A percentile compares a stretch with the other conserved stretches of the same genome.
Evolutionary conservation across 2,888 invertebrate genomes (phyloP).

Genomic region (Dicyrtoma fusca): DNA sequence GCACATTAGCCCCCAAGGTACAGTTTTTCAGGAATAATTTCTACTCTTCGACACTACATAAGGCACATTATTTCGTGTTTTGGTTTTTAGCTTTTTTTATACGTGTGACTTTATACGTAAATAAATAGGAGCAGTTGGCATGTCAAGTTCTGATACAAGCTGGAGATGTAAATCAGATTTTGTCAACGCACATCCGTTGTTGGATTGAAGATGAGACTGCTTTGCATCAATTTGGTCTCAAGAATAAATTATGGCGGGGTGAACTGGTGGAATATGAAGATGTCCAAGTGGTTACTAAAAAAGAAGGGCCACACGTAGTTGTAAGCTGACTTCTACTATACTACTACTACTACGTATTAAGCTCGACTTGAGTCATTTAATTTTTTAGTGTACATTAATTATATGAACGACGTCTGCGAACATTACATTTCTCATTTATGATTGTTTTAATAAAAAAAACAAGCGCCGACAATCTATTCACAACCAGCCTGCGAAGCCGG

Average conservation of each 20-base stretch:
- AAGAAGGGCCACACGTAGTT: conserved; percentile 19
- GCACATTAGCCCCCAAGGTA: conserved; percentile 45
- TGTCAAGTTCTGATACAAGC: conserved; percentile 44
- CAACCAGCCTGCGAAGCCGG: conserved; percentile 42
- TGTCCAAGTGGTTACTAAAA: conserved; percentile 15
- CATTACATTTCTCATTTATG: no score
- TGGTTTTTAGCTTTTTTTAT: conserved; percentile 1
- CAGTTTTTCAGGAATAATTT: no score
- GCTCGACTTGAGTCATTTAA: background rate
- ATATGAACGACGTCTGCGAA: no score
- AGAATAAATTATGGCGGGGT: conserved; percentile 16
- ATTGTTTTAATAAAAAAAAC: no score
- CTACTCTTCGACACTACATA: no score
- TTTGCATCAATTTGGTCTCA: background rate
- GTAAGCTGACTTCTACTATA: conserved; percentile 1
- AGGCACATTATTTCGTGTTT: no score
- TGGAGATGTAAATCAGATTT: conserved; percentile 45
- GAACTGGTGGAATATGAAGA: conserved; percentile 18
- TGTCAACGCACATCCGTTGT: conserved; percentile 23
- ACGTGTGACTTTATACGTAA: background rate
- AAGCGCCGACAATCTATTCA: conserved; percentile 1
- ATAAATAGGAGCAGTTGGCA: conserved; percentile 30
- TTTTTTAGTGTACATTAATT: background rate
- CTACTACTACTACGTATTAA: background rate
- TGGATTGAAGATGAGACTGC: conserved; percentile 36